Percentiles rank a stretch among this genome's conserved stretches.
phyloP scores from a whole-genome alignment of 2,797 vertebrate species.

The Atherinosoma microstoma region DNA sequence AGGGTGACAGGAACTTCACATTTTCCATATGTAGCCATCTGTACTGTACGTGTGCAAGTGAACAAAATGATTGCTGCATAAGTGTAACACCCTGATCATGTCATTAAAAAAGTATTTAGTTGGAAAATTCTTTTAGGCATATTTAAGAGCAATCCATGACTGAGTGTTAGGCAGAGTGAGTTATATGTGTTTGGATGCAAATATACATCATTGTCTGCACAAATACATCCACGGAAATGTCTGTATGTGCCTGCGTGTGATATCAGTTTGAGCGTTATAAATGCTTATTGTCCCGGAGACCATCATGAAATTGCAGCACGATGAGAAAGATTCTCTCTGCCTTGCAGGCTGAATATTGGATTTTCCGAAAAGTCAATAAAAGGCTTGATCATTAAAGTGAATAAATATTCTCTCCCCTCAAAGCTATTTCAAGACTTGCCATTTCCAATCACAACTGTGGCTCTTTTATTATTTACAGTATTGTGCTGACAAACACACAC shows the following conservation, averaged over 20 bases:
- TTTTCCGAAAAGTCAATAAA: conserved; percentile 87
- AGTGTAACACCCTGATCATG: neutral
- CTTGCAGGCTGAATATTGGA: conserved; percentile 85
- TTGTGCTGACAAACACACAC: conserved; percentile 82
- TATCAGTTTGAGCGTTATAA: conserved; percentile 64
- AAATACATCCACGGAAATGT: conserved; percentile 29
- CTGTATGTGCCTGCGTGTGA: conserved; percentile 18
- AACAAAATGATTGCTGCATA: neutral
- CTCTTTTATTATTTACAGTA: conserved; percentile 81
- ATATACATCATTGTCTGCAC: conserved; percentile 11
- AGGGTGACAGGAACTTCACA: conserved; percentile 23
- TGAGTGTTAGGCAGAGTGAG: neutral
- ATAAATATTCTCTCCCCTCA: conserved; percentile 85
- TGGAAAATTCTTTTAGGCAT: neutral
- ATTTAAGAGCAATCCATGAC: neutral
- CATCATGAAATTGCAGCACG: conserved; percentile 74
- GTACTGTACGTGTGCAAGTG: neutral
- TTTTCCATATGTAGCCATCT: conserved; percentile 13
- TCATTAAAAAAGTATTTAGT: conserved; percentile 6
- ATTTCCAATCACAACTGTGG: conserved; percentile 67
- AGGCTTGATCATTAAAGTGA: conserved; percentile 85
- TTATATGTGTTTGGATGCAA: conserved; percentile 1
- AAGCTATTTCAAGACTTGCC: conserved; percentile 80
- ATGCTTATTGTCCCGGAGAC: conserved; percentile 78
- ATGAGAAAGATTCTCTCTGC: conserved; percentile 76